Percentiles rank a stretch among this genome's conserved stretches.
These are phyloP conservation scores for Caiman crocodilus DNA, from an alignment of 2,797 vertebrate species.

Conservation along the genomic window DNA sequence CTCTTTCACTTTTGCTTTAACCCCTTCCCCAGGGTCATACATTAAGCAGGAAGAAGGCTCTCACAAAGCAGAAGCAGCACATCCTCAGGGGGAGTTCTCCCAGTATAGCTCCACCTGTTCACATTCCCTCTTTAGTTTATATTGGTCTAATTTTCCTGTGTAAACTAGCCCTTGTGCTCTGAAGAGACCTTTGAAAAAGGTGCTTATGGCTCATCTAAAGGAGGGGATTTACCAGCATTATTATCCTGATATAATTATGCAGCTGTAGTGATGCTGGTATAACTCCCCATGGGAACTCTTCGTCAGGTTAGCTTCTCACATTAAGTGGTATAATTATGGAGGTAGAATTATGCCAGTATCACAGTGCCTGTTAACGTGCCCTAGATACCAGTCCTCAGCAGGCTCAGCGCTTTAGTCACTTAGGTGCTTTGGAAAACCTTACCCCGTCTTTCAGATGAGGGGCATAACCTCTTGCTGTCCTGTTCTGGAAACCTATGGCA, in stretches of 20 bases:
- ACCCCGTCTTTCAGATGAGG: too few relatives aligned
- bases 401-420: too few relatives aligned
- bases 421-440: too few relatives aligned
- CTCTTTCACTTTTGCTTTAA: neutral
- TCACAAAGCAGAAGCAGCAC: neutral
- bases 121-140: neutral
- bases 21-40: neutral
- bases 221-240: rapidly evolving
- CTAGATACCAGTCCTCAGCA: too few relatives aligned
- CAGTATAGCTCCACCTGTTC: rapidly evolving
- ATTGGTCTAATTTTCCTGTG: neutral
- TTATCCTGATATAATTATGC: neutral
- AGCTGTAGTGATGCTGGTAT: neutral
- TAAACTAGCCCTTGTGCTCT: neutral
- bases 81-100: neutral
- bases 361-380: too few relatives aligned
- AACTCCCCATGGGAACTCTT: neutral
- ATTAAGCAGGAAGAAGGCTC: neutral
- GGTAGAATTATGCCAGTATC: too few relatives aligned
- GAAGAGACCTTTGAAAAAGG: neutral
- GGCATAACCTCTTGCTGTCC: too few relatives aligned
- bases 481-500: too few relatives aligned
- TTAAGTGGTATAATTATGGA: too few relatives aligned
- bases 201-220: neutral
- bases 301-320: too few relatives aligned